A percentile compares a stretch with the other conserved stretches of the same genome.
Conservation (phyloP, 1,140 invertebrate genomes). For the Dendroctonus valens region DNA sequence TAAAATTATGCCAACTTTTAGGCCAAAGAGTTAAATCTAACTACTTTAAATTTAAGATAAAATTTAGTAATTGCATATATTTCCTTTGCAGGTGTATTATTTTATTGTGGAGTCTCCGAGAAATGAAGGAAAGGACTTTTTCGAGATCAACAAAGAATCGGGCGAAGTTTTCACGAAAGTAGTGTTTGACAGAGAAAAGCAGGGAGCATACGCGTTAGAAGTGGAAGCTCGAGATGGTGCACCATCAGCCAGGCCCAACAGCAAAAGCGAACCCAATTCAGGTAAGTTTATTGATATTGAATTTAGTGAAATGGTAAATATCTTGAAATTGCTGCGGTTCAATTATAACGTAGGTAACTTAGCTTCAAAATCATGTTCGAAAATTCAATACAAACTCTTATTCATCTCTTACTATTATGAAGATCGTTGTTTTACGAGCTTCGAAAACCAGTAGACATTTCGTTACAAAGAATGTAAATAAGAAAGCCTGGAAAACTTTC, state of each 20-base stretch:
- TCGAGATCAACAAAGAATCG: conserved; percentile 90
- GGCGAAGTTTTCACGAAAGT: conserved; percentile 93
- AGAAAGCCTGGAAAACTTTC: neutral
- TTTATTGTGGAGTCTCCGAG: conserved; percentile 85
- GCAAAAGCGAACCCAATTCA: conserved; percentile 86
- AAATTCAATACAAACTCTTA: too few species aligned
- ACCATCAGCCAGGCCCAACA: conserved; percentile 87
- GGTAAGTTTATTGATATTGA: conserved; percentile 58
- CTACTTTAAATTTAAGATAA: too few species aligned
- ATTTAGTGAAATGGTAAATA: too few species aligned
- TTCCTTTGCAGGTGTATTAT: conserved; percentile 72
- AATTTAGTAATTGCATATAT: neutral
- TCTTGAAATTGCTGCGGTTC: too few species aligned
- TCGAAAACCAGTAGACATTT: too few species aligned
- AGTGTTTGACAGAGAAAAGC: conserved; percentile 92
- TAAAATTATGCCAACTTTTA: too few species aligned
- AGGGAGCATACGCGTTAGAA: conserved; percentile 90
- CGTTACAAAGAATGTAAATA: too few species aligned
- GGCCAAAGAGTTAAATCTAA: too few species aligned
- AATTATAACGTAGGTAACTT: too few species aligned
- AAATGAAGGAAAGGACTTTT: conserved; percentile 91
- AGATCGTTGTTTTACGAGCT: too few species aligned
- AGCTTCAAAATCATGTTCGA: too few species aligned
- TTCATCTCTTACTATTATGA: too few species aligned
- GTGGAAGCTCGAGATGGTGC: conserved; percentile 91